A percentile compares a stretch with the other conserved stretches of the same genome.
Conservation (phyloP, 2,888 invertebrate genomes). For the Brachycybe producta region DNA sequence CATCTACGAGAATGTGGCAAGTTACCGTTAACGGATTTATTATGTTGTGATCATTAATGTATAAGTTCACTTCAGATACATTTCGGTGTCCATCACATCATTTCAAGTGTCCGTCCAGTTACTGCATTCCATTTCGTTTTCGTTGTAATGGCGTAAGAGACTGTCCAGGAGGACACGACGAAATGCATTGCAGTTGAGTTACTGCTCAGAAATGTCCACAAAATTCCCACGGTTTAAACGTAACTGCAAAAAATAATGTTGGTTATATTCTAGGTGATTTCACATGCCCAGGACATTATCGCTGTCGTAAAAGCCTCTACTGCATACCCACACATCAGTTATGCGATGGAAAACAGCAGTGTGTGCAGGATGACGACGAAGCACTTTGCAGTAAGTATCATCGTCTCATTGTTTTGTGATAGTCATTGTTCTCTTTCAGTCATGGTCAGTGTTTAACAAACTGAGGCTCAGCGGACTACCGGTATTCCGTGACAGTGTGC, state of each 20-base stretch:
- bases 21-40: neutral
- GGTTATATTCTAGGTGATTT: constrained; percentile 22
- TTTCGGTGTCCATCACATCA: constrained; percentile 26
- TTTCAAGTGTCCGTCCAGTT: constrained; percentile 27
- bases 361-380: constrained; percentile 28
- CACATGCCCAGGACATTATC: constrained; percentile 26
- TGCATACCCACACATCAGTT: constrained; percentile 26
- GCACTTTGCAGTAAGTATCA: constrained; percentile 24
- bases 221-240: neutral
- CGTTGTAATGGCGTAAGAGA: constrained; percentile 27
- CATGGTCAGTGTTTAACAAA: too few relatives aligned
- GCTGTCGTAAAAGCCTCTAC: constrained; percentile 25
- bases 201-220: neutral
- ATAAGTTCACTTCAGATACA: constrained; percentile 19
- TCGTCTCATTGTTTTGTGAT: neutral
- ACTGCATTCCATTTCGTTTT: constrained; percentile 27
- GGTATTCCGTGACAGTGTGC: too few relatives aligned
- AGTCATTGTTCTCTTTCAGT: neutral
- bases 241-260: neutral
- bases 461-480: too few relatives aligned
- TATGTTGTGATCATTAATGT: neutral
- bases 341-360: constrained; percentile 27
- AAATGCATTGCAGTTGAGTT: constrained; percentile 24
- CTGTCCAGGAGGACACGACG: constrained; percentile 27
- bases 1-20: constrained; percentile 26